Evolutionary conservation across 2,797 vertebrate species (phyloP).

Genomic region (Chelonia mydas): DNA sequence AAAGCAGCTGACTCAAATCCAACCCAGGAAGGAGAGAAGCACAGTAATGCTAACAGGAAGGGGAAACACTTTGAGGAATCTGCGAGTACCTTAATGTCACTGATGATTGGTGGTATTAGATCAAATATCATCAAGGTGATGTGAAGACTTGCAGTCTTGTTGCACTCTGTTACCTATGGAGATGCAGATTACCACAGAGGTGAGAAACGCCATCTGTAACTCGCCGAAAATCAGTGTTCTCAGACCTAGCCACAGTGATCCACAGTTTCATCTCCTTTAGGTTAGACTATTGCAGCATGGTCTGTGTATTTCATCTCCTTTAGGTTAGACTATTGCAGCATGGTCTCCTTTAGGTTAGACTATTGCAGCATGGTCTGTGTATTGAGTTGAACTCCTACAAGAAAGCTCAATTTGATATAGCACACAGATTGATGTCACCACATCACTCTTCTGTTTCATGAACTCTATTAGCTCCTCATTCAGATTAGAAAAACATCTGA

Average conservation of each 20-base stretch:
- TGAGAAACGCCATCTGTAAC: neutral
- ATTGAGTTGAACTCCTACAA: neutral
- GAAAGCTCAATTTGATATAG: neutral
- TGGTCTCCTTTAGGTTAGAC: neutral
- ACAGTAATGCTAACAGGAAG: neutral
- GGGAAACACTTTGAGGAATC: neutral
- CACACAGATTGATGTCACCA: neutral
- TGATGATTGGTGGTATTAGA: neutral
- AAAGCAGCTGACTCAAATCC: neutral
- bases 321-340: neutral
- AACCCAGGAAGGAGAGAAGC: neutral
- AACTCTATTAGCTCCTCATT: neutral
- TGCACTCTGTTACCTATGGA: neutral
- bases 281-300: neutral
- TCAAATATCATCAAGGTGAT: neutral
- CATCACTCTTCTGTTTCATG: neutral
- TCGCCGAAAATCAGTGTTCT: neutral
- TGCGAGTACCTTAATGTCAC: neutral
- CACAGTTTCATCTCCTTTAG: neutral
- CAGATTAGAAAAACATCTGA: neutral
- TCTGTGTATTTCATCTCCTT: neutral
- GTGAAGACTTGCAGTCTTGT: neutral
- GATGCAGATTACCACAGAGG: neutral
- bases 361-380: neutral
- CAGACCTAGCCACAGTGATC: neutral